Evolutionary conservation across 1,140 invertebrate species (phyloP), one percentile per base, ranked within the genome.

Genomic region (Caenorhabditis tropicalis): DNA sequence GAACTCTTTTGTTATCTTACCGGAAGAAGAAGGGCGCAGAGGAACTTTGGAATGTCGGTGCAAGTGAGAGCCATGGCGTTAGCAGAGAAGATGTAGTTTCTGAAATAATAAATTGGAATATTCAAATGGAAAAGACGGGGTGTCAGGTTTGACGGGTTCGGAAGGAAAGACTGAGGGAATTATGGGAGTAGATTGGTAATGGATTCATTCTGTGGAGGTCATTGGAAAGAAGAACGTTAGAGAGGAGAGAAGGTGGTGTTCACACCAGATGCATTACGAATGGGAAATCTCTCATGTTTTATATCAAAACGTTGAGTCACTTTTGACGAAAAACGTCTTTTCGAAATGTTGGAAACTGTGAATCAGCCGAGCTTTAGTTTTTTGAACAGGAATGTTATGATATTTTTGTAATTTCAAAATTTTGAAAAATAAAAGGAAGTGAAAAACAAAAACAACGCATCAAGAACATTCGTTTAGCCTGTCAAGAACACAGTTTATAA

Each of bases 11-110:
- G 0, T 49, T 51, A 56, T 31, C 58, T 82, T 82, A 82, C 81
- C 39, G 81, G 81, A 39, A 82, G 81, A 9, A 82, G 29, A 81
- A 87, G 58, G 36, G 86, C 83, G 86, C 85, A 87, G 70, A 84
- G 43, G 86, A 87, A 81, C 79, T 87, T 87, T 29, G 84, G 85
- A 79, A 84, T 74, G 79, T 87, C 86, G 36, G 81, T 79, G 82
- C 85, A 86, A 46, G 86, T 87, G 16, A 87, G 86, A 48, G 86
- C 82, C 86, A 87, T 87, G 84, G 21, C 24, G 81, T 33, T 33
- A 9, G 21, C 19, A 36, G 16, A 6, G 58, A 33, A 65, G 24
- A 58, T 27, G 7, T 7, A 24, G 12, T 65, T 65, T 21, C n/a
- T n/a, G 1, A 9, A 65, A 9, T 65, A 24, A 65, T 10, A 6